phyloP scores from a whole-genome alignment of 2,888 invertebrate species.

The Taphrorychus bicolor region DNA sequence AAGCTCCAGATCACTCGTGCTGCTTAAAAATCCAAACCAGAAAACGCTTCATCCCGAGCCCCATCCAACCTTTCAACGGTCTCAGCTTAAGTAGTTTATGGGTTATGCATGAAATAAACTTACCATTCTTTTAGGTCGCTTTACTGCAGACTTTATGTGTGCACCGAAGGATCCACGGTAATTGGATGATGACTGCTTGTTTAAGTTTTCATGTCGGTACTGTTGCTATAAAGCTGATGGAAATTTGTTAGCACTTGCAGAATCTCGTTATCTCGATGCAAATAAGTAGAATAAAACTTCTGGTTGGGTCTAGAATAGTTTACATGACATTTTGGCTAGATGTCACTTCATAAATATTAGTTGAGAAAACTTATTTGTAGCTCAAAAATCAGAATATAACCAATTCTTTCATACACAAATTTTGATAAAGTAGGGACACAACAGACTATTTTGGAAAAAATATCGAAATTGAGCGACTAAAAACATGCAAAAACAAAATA shows the following conservation, averaged over 20 bases:
- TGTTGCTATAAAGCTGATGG: background rate
- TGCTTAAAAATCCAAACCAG: background rate
- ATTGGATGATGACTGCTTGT: background rate
- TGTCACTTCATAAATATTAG: too few relatives aligned
- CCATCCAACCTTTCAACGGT: background rate
- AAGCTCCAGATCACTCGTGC: background rate
- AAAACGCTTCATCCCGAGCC: too few relatives aligned
- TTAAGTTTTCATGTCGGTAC: background rate
- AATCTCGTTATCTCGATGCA: background rate
- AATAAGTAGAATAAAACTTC: background rate
- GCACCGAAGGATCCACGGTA: background rate
- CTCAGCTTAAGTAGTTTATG: background rate
- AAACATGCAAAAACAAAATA: too few relatives aligned
- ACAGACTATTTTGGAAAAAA: too few relatives aligned
- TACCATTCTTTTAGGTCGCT: background rate
- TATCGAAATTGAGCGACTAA: too few relatives aligned
- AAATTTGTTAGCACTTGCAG: background rate
- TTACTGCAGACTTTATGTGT: background rate
- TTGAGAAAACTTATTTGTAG: too few relatives aligned
- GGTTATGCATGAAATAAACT: background rate
- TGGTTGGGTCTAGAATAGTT: too few relatives aligned
- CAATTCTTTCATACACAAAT: too few relatives aligned
- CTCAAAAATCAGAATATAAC: too few relatives aligned
- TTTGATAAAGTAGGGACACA: too few relatives aligned
- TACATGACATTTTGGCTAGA: too few relatives aligned